Evolutionary conservation across 2,113 vertebrate genomes (phyloP).

Genomic region (Lycaon pictus): DNA sequence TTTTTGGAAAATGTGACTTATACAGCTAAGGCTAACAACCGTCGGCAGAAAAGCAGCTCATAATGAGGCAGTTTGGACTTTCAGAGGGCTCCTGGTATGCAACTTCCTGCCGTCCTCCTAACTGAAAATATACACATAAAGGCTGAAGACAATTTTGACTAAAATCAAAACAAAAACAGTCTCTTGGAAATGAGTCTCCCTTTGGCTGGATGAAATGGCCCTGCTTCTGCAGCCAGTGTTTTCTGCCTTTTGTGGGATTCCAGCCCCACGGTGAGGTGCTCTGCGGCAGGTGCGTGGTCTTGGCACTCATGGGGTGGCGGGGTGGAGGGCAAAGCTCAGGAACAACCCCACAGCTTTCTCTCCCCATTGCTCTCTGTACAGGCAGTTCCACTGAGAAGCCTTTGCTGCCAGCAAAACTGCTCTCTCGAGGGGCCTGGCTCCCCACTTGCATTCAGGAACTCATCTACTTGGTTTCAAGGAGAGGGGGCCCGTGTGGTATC

Average conservation of each 20-base stretch:
- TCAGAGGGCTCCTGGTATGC: not conserved
- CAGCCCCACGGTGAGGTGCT: accelerated
- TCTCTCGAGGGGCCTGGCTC: not conserved
- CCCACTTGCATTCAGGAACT: not conserved
- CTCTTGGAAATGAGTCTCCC: not conserved
- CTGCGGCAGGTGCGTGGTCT: not conserved
- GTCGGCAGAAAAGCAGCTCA: slow-evolving; percentile 24
- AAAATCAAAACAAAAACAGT: slow-evolving; percentile 31
- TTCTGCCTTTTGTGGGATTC: not conserved
- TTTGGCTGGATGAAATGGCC: not conserved
- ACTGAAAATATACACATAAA: slow-evolving; percentile 16
- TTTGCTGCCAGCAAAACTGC: not conserved
- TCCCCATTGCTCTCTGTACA: not conserved
- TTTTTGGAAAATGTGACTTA: not conserved
- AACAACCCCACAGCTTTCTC: not conserved
- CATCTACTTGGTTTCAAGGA: not conserved
- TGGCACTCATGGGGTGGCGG: not conserved
- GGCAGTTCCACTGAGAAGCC: not conserved
- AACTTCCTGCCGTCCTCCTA: slow-evolving; percentile 41
- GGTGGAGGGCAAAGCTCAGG: not conserved
- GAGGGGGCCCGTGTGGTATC: not conserved
- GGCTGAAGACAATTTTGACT: slow-evolving; percentile 42
- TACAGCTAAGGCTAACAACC: slow-evolving; percentile 7
- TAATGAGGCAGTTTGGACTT: slow-evolving; percentile 44
- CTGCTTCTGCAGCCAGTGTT: not conserved